Conservation (phyloP, 2,113 vertebrate genomes). For the Oncorhynchus kisutch region DNA sequence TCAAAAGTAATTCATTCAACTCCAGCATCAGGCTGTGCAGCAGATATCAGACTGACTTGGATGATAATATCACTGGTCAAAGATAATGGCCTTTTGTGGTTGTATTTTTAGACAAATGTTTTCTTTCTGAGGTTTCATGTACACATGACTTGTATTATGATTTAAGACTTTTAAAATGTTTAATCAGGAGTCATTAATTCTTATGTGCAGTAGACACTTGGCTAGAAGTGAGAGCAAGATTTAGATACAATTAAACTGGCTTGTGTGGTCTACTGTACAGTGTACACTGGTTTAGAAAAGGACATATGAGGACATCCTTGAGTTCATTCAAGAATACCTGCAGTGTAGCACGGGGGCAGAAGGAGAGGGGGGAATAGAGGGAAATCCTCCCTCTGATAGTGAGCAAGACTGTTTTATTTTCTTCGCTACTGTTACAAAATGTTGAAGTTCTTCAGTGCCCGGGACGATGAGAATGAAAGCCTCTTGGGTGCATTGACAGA, state of each 20-base stretch:
- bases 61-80: too few relatives aligned
- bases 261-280: not conserved
- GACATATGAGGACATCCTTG: conserved; percentile 63
- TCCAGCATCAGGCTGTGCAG: too few relatives aligned
- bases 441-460: conserved; percentile 72
- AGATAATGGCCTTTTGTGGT: too few relatives aligned
- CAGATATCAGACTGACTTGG: too few relatives aligned
- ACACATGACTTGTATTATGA: too few relatives aligned
- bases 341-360: conserved; percentile 50
- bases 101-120: too few relatives aligned
- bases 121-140: too few relatives aligned
- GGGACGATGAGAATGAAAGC: conserved; percentile 72
- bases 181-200: not conserved
- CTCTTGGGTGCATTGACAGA: conserved; percentile 65
- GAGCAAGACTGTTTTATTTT: conserved; percentile 30
- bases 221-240: not conserved
- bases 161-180: not conserved
- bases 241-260: not conserved
- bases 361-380: conserved; percentile 32
- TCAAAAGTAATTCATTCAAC: too few relatives aligned
- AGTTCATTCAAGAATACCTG: conserved; percentile 67
- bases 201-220: not conserved
- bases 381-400: conserved; percentile 36
- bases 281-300: conserved; percentile 39
- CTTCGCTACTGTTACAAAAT: conserved; percentile 53